phyloP scores from a whole-genome alignment of 2,113 vertebrate species.

The Ibidorhyncha struthersii region DNA sequence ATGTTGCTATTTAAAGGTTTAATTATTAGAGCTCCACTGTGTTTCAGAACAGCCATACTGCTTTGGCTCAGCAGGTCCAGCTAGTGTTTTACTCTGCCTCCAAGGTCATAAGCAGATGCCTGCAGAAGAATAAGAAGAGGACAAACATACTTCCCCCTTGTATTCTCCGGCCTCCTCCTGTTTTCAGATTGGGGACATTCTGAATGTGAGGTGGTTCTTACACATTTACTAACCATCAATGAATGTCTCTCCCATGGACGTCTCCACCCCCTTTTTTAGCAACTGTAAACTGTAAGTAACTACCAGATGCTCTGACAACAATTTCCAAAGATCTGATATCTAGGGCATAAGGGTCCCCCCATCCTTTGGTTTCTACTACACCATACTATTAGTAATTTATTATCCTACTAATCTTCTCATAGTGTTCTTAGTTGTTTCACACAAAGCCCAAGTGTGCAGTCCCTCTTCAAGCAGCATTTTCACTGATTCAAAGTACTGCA shows the following conservation, averaged over 20 bases:
- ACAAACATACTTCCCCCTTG: neutral
- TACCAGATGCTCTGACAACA: neutral
- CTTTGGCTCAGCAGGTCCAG: neutral
- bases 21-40: constrained; percentile 23
- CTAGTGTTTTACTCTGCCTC: neutral
- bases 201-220: neutral
- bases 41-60: neutral
- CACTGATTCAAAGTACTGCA: neutral
- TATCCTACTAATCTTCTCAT: neutral
- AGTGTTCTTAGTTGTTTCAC: neutral
- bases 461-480: neutral
- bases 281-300: neutral
- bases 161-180: neutral
- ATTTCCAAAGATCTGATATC: neutral
- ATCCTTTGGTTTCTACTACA: neutral
- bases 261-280: neutral
- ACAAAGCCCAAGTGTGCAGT: neutral
- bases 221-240: neutral
- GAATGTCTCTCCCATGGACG: neutral
- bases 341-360: rapidly evolving
- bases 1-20: constrained; percentile 26
- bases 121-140: neutral
- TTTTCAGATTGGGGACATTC: neutral
- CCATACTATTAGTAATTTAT: neutral
- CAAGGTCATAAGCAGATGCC: neutral